Percentiles rank a stretch among this genome's conserved stretches.
phyloP scores from a whole-genome alignment of 1,140 invertebrate genomes.

The Liolophura sinensis region DNA sequence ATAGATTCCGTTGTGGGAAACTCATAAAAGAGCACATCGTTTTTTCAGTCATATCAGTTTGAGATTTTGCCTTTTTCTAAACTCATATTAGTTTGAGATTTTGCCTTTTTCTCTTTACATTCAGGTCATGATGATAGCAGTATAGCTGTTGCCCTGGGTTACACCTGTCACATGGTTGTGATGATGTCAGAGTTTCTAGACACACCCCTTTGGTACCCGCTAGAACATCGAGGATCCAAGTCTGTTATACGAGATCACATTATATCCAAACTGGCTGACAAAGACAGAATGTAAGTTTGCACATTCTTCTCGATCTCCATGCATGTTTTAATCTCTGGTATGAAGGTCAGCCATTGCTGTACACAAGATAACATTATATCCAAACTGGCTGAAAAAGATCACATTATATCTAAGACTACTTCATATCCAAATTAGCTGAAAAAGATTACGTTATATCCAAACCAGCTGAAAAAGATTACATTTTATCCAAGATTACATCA shows the following conservation, averaged over 20 bases:
- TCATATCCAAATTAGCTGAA: not conserved
- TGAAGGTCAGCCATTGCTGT: not conserved
- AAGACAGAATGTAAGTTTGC: conserved; percentile 70
- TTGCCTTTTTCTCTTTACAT: not conserved
- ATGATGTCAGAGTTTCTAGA: conserved; percentile 82
- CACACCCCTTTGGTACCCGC: conserved; percentile 78
- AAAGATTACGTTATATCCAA: too few relatives aligned
- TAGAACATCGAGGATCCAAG: conserved; percentile 75
- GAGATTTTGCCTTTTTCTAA: too few relatives aligned
- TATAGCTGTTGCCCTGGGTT: conserved; percentile 78
- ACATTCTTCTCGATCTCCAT: not conserved
- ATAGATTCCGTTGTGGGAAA: too few relatives aligned
- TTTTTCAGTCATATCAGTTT: too few relatives aligned
- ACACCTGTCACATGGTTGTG: conserved; percentile 76
- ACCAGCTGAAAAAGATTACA: too few relatives aligned
- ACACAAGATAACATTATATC: not conserved
- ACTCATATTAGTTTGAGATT: too few relatives aligned
- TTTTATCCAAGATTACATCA: too few relatives aligned
- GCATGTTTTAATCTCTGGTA: not conserved
- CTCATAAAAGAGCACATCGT: too few relatives aligned
- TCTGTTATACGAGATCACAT: conserved; percentile 79
- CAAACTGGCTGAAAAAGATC: not conserved
- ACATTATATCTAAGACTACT: not conserved
- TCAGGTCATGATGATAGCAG: conserved; percentile 67
- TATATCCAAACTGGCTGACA: conserved; percentile 70